Evolutionary conservation across 2,888 invertebrate genomes (phyloP), one percentile per base, ranked within the genome.

Genomic region (Apamea sordens): DNA sequence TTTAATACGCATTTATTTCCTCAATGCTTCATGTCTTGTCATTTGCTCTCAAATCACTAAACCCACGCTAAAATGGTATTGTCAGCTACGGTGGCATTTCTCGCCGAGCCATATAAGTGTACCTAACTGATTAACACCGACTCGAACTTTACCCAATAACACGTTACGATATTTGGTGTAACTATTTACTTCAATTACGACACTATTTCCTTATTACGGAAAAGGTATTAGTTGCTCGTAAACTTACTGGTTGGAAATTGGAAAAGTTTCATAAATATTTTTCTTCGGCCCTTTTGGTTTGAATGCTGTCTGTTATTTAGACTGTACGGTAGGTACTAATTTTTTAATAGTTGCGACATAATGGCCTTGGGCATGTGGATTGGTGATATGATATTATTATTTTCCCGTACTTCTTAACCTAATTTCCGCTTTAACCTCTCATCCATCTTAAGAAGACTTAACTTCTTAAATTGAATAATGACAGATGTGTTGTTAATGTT

Each of bases 11-110:
- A 65, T 21, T 28, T 75, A 59, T 61, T 50, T 70, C 21, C 1
- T 56, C 69, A 32, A 21, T 47, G 64, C 41, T 69, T 68, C 44
- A 65, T 41, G 18, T 83, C 41, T 77, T 76, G 79, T 76, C 68
- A 81, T 89, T 89, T 79, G 79, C 67, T 82, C 70, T 69, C 82
- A 79, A 82, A 85, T 88, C 88, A 85, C 88, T 82, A 78, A 82
- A 72, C 77, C 11, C n/a, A 50, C 24, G 56, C 81, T 80, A 82
- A 81, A 86, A 80, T 80, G 82, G 88, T 70, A 56, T 13, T 41
- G 68, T 73, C 68, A 61, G 50, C 32, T 28, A 69, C 63, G 61
- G 73, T 77, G 78, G 82, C 68, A 87, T 87, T 89, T 85, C 80
- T 67, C 65, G 41, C 70, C 75, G 69, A 32, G 41, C 88, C 86